Conservation (phyloP, 2,113 vertebrate genomes). For the Epinephelus lanceolatus region DNA sequence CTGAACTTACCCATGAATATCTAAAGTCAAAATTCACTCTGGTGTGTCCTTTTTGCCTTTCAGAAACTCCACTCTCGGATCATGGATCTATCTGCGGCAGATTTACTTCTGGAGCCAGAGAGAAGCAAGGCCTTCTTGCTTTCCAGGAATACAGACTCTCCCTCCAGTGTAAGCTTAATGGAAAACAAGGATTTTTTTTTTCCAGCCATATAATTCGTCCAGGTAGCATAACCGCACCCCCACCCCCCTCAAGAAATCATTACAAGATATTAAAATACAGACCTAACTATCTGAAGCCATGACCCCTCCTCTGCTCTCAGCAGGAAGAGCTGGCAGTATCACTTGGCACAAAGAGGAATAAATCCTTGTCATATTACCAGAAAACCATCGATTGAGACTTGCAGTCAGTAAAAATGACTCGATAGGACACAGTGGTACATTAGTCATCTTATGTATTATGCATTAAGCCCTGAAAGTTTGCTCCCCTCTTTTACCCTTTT, state of each 20-base stretch:
- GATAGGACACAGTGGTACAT: conserved; percentile 85
- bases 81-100: conserved; percentile 89
- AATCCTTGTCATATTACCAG: conserved; percentile 89
- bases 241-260: conserved; percentile 76
- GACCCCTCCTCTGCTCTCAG: conserved; percentile 75
- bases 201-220: not conserved
- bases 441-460: conserved; percentile 94
- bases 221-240: conserved; percentile 65
- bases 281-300: conserved; percentile 50
- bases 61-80: conserved; percentile 92
- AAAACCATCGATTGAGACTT: conserved; percentile 92
- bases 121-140: conserved; percentile 82
- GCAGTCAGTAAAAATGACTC: conserved; percentile 87
- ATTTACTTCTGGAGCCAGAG: conserved; percentile 87
- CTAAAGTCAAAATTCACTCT: conserved; percentile 31
- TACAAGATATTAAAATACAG: conserved; percentile 82
- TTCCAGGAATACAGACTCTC: conserved; percentile 80
- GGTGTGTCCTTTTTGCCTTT: conserved; percentile 51
- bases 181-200: not conserved
- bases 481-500: conserved; percentile 51
- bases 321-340: conserved; percentile 87
- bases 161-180: conserved; percentile 82
- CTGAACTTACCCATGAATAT: no score
- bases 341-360: conserved; percentile 84
- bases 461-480: conserved; percentile 86